Base-by-base conservation (phyloP, 2,797 vertebrate genomes). In the Apogon hyalosoma region DNA sequence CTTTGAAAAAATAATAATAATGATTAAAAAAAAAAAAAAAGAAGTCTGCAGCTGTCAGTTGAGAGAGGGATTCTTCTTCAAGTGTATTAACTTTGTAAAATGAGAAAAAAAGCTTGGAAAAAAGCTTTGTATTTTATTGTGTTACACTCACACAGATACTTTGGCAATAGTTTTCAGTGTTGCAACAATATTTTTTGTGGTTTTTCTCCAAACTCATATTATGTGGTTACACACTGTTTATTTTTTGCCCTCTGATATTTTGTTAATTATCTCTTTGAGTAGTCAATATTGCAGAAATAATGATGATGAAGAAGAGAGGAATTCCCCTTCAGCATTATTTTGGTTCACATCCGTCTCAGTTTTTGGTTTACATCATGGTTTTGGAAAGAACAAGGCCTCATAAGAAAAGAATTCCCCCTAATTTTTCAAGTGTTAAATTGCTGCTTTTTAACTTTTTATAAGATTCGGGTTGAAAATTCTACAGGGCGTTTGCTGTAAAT, bases 321-420 rank as follows among this genome's bases (percentile, higher is more conserved):
- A 69, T 28, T 50, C 52, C 64, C 56, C 65, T 1, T 2, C 38
- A 45, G 47, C 18, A 3, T 10, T 31, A 13, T 41, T 33, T 42
- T 24, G 11, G 3, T 31, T 46, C 11, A n/a, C n/a, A n/a, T n/a
- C n/a, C n/a, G n/a, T n/a, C n/a, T n/a, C n/a, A n/a, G n/a, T n/a
- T 24, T 24, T 24, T 57, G 1, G n/a, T 69, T 67, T 18, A 65
- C 40, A 31, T 47, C 71, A 73, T 49, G 79, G 69, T 64, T 64
- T 50, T 14, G 47, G 57, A 57, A 58, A 65, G 18, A 60, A 75
- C 72, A 70, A n/a, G 16, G 40, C 36, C 41, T 68, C 47, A 50
- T n/a, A 58, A 24, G 16, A 47, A 47, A 60, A 48, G 5, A 75
- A 36, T 14, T 4, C 28, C 36, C 63, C 21, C 15, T 28, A 7